Evolutionary conservation across 2,888 invertebrate species (phyloP), one percentile per base, ranked within the genome.

Genomic region (Cerceris rybyensis): DNA sequence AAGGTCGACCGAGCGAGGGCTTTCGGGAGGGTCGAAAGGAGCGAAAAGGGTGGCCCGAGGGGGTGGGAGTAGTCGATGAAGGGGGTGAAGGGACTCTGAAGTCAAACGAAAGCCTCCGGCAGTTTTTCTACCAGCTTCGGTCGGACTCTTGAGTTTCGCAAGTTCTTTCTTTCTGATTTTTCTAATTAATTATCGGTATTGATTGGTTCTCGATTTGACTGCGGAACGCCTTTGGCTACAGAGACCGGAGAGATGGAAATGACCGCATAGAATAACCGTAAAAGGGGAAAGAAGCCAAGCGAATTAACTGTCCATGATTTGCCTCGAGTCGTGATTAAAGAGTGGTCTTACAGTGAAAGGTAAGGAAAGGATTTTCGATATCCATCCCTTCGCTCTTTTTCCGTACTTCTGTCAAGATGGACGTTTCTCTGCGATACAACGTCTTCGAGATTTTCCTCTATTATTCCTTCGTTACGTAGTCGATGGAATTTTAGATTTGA

Each of bases 101-200:
- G 80, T 82, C 86, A 83, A 83, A 81, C 81, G 83, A 85, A 80
- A 81, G 86, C 87, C 87, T 80, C 83, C 75, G 87, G 88, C 88
- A 84, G 86, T 88, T 89, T 89, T 88, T 87, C 82, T 80, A 82
- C 78, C 78, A 73, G 76, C 72, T 67, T 50, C 66, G 82, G 74
- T 64, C 73, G 79, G 80, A 80, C 85, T 87, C 86, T 87, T 82
- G 85, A 87, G 87, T 86, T 89, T 88, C 86, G 83, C 84, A 85
- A 89, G 87, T 88, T 90, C 87, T 86, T 84, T 78, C 82, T 74
- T 77, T 87, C 81, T 83, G 80, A 88, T 90, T 89, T 90, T 90
- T 89, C 88, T 89, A 89, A 89, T 90, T 90, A 89, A 90, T 90
- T 89, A 90, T 88, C 88, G 86, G 86, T 88, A 88, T 90, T 87